phyloP scores from a whole-genome alignment of 2,797 vertebrate species.

The Mormyrops boulengeri region DNA sequence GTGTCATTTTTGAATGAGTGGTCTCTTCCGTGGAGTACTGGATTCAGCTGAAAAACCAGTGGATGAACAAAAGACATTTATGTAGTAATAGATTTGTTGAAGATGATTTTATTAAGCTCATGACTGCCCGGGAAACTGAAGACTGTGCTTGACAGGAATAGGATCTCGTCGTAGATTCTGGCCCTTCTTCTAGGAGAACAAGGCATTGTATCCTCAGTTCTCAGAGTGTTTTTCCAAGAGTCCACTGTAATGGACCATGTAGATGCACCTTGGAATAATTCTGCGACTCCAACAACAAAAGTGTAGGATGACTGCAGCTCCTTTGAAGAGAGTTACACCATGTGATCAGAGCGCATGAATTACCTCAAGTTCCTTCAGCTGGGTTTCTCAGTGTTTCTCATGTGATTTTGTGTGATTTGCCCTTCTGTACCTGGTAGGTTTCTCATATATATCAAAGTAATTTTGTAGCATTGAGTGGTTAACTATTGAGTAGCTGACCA shows the following conservation, averaged over 20 bases:
- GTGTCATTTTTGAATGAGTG: not conserved
- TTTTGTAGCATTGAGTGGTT: slow-evolving; percentile 19
- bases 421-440: not conserved
- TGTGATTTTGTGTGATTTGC: slow-evolving; percentile 27
- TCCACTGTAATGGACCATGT: not conserved
- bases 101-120: not conserved
- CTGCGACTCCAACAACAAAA: not conserved
- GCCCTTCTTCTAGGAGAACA: not conserved
- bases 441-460: slow-evolving; percentile 11
- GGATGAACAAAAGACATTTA: not conserved
- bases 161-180: not conserved
- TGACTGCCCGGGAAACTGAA: slow-evolving; percentile 42
- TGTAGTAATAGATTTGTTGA: not conserved
- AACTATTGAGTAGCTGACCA: not conserved
- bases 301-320: not conserved
- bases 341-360: slow-evolving; percentile 6
- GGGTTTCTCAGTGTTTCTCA: slow-evolving; percentile 19
- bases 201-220: not conserved
- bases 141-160: not conserved
- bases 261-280: not conserved
- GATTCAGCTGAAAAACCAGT: not conserved
- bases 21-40: not conserved
- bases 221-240: not conserved
- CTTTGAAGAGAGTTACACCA: not conserved
- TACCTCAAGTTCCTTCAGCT: slow-evolving; percentile 40